Conservation (phyloP, 2,888 invertebrate species). For the Scaptodrosophila latifasciaeformis region DNA sequence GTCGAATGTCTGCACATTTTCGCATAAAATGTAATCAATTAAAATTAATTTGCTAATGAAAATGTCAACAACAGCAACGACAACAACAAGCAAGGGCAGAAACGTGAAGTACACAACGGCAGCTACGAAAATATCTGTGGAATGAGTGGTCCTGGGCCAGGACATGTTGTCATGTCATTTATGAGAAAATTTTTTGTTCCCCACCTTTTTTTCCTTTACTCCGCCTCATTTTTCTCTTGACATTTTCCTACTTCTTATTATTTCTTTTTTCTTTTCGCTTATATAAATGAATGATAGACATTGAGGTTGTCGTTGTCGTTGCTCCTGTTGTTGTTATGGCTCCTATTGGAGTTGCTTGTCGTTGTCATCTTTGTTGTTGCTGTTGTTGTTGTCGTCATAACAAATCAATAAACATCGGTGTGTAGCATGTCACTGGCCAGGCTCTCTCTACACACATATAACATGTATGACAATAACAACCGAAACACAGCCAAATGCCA, state of each 20-base stretch:
- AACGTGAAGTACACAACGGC: slow-evolving; percentile 12
- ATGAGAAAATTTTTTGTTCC: slow-evolving; percentile 20
- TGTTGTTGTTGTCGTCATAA: slow-evolving; percentile 39
- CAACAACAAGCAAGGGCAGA: background rate
- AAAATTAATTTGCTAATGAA: slow-evolving; percentile 64
- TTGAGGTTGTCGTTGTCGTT: slow-evolving; percentile 37
- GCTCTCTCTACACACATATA: no score
- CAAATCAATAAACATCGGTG: slow-evolving; percentile 54
- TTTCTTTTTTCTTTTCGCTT: slow-evolving; percentile 31
- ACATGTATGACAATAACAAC: no score
- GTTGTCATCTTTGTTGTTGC: no score
- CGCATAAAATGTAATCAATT: slow-evolving; percentile 63
- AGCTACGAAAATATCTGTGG: slow-evolving; percentile 34
- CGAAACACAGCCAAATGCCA: no score
- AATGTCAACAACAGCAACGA: slow-evolving; percentile 44
- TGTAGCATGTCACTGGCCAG: slow-evolving; percentile 28
- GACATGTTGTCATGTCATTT: slow-evolving; percentile 29
- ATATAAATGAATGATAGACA: slow-evolving; percentile 51
- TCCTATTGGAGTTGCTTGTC: no score
- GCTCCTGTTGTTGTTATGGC: slow-evolving; percentile 2
- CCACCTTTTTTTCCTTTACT: slow-evolving; percentile 7
- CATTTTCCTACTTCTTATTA: no score
- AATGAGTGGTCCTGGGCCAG: no score
- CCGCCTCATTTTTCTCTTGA: no score
- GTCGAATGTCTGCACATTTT: slow-evolving; percentile 41